phyloP scores from a whole-genome alignment of 1,140 invertebrate genomes.

The Trissolcus basalis region DNA sequence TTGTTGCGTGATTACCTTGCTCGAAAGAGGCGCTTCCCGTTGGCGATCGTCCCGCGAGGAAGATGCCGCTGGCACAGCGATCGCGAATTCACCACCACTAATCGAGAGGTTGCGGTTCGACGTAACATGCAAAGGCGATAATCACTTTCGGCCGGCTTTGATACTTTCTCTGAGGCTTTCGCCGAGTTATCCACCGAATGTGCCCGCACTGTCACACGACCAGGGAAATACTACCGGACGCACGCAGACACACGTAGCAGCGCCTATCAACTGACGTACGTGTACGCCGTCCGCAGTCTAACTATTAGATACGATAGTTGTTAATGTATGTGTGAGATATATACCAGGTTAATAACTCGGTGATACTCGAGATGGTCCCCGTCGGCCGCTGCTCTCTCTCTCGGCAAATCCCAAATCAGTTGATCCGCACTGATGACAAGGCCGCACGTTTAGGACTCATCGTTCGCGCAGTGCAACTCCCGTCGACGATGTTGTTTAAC shows the following conservation, averaged over 20 bases:
- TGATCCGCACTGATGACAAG: slow-evolving; percentile 47
- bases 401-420: not conserved
- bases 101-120: slow-evolving; percentile 50
- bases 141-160: slow-evolving; percentile 36
- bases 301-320: too few relatives aligned
- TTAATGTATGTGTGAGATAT: too few relatives aligned
- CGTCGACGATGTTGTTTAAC: slow-evolving; percentile 3
- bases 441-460: slow-evolving; percentile 45
- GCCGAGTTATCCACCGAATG: slow-evolving; percentile 50
- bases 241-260: slow-evolving; percentile 23
- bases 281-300: too few relatives aligned
- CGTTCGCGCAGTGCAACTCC: slow-evolving; percentile 13
- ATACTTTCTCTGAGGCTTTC: slow-evolving; percentile 39
- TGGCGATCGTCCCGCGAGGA: slow-evolving; percentile 44
- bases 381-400: too few relatives aligned
- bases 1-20: slow-evolving; percentile 47
- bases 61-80: slow-evolving; percentile 50
- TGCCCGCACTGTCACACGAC: slow-evolving; percentile 50
- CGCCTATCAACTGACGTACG: slow-evolving; percentile 25
- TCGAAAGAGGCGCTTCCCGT: slow-evolving; percentile 32
- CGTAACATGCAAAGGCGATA: slow-evolving; percentile 59
- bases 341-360: too few relatives aligned
- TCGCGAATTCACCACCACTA: slow-evolving; percentile 55
- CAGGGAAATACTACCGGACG: slow-evolving; percentile 23
- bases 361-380: too few relatives aligned